Base-by-base conservation (phyloP, 1,140 invertebrate species). In the Drosophila bipectinata region DNA sequence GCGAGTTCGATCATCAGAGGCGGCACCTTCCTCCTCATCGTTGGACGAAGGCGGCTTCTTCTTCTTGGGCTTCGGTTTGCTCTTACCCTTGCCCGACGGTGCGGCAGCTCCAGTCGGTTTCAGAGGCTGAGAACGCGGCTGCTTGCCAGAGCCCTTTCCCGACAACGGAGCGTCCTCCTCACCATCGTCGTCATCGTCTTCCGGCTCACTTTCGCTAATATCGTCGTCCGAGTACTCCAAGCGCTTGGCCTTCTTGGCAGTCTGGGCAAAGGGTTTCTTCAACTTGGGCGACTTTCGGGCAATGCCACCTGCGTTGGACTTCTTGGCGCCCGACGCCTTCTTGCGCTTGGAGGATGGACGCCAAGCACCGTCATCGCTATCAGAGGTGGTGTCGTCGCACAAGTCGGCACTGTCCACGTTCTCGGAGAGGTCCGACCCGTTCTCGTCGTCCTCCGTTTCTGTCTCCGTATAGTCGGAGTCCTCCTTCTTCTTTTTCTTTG, bases 401-500 rank as follows among this genome's bases (percentile, higher is more conserved):
- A 93, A 92, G 67, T 93, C 93, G 49, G 94, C 94, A 39, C 93
- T 94, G 26, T 95, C 94, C 56, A 95, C 93, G 8, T 93, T 93
- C 10, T 94, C 94, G 21, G 92, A 93, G 4, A 92, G 72, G 41
- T 93, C 93, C 0, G 88, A 90, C 1, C 83, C 68, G 41, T 94
- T 93, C 21, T 93, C 93, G 24, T 93, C 93, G 0, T 95, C 94
- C 1, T 81, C 80, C 0, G 83, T 78, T 32, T 91, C 90, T 0
- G 94, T 93, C 7, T 94, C 94, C 2, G 93, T 92, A 53, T 90
- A 90, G 39, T 92, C 91, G 0, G 79, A 91, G 45, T 92, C 91
- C 18, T 81, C 78, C 12, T 91, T 91, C 8, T 74, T 68, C 51
- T 91, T 91, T 26, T 90, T 91, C 10, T 92, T 92, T 6, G 79